phyloP scores from a whole-genome alignment of 2,888 invertebrate species.

The Zaprionus lineosus region DNA sequence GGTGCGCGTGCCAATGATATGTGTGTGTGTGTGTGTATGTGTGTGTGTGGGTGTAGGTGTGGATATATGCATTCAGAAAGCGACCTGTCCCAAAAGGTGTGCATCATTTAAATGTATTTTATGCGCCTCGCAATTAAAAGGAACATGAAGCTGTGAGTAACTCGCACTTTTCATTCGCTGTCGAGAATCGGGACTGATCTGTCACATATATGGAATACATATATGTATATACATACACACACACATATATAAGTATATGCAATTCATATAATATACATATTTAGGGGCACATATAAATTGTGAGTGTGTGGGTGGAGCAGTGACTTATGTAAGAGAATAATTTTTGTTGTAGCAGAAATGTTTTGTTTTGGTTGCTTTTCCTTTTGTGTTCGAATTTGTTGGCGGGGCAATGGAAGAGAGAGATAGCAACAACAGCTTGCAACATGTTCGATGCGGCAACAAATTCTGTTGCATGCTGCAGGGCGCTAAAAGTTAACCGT shows the following conservation, averaged over 20 bases:
- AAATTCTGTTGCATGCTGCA: conserved; percentile 40
- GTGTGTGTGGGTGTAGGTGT: too few relatives aligned
- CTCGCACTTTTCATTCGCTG: conserved; percentile 65
- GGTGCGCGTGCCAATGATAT: too few relatives aligned
- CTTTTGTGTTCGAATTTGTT: conserved; percentile 9
- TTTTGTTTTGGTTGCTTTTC: conserved; percentile 19
- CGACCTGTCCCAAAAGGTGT: conserved; percentile 31
- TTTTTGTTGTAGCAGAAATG: conserved; percentile 53
- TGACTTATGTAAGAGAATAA: conserved; percentile 69
- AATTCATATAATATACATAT: conserved; percentile 5
- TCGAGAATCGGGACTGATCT: conserved; percentile 41
- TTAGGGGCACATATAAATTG: conserved; percentile 36
- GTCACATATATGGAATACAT: conserved; percentile 19
- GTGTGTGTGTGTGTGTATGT: too few relatives aligned
- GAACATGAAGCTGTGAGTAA: conserved; percentile 30
- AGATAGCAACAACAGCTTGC: conserved; percentile 42
- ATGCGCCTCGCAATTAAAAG: conserved; percentile 63
- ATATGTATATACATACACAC: background rate
- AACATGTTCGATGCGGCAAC: conserved; percentile 67
- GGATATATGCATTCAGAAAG: too few relatives aligned
- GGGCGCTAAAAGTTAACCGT: conserved; percentile 59
- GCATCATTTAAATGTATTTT: conserved; percentile 36
- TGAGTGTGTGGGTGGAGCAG: conserved; percentile 66
- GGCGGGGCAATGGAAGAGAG: conserved; percentile 58
- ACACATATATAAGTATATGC: conserved; percentile 5